phyloP scores from a whole-genome alignment of 2,797 vertebrate genomes.

The Ctenosaura bakeri region DNA sequence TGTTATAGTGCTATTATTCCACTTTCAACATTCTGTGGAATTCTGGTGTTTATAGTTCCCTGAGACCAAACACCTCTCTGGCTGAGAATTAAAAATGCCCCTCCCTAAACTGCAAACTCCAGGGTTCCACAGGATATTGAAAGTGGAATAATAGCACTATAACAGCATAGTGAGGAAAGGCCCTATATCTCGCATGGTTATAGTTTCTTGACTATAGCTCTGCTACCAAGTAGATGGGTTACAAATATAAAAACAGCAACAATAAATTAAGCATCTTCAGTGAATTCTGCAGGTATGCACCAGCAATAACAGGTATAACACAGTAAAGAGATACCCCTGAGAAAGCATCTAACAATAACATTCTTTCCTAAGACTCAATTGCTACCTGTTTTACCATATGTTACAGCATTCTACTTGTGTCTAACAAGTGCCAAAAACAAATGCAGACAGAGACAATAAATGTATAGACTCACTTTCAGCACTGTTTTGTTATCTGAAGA shows the following conservation, averaged over 20 bases:
- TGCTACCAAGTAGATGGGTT: no score
- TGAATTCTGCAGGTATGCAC: not conserved
- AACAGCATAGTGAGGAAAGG: no score
- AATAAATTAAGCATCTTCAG: not conserved
- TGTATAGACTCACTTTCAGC: conserved; percentile 86
- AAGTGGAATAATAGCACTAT: no score
- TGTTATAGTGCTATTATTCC: no score
- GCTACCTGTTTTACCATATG: not conserved
- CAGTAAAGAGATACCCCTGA: not conserved
- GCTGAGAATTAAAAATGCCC: no score
- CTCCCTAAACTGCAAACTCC: no score
- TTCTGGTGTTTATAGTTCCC: no score
- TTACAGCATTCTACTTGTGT: not conserved
- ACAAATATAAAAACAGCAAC: no score
- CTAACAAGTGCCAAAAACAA: not conserved
- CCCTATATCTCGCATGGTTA: no score
- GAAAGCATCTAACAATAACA: not conserved
- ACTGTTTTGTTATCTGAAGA: conserved; percentile 99
- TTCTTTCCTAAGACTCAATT: not conserved
- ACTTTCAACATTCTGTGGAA: no score
- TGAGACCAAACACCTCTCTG: no score
- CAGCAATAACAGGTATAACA: not conserved
- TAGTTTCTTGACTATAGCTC: not conserved
- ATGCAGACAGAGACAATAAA: conserved; percentile 43
- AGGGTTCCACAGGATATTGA: no score